A percentile compares a stretch with the other conserved stretches of the same genome.
Evolutionary conservation across 1,140 invertebrate species (phyloP).

Genomic region (Drosophila repletoides): DNA sequence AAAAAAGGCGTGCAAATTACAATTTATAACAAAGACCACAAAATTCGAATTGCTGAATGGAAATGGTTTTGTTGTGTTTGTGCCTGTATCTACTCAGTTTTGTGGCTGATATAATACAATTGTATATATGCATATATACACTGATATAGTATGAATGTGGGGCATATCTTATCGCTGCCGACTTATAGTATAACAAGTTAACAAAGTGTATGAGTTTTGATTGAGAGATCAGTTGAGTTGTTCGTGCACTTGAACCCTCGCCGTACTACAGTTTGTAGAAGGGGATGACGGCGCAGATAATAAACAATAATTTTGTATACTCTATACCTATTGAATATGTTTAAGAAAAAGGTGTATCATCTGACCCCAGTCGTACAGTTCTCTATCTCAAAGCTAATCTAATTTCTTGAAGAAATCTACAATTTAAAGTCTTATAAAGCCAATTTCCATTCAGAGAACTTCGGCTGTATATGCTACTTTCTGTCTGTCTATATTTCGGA

Average conservation of each 20-base stretch:
- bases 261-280: conserved; percentile 1
- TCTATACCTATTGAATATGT: neutral
- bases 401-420: too few relatives aligned
- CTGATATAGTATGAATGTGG: neutral
- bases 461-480: too few relatives aligned
- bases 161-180: conserved; percentile 36
- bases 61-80: neutral
- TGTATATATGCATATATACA: conserved; percentile 1
- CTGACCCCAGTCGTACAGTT: too few relatives aligned
- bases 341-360: too few relatives aligned
- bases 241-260: conserved; percentile 12
- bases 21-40: conserved; percentile 19
- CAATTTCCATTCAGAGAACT: too few relatives aligned
- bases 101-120: conserved; percentile 1
- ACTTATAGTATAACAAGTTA: conserved; percentile 9
- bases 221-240: conserved; percentile 14
- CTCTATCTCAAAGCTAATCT: too few relatives aligned
- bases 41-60: conserved; percentile 21
- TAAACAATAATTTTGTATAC: neutral
- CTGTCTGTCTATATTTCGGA: too few relatives aligned
- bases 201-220: conserved; percentile 18
- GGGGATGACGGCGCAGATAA: conserved; percentile 15
- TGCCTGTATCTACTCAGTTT: neutral
- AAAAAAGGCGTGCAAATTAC: conserved; percentile 17
- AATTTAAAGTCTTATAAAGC: too few relatives aligned